Evolutionary conservation across 2,113 vertebrate species (phyloP).

Genomic region (Tenrec ecaudatus): DNA sequence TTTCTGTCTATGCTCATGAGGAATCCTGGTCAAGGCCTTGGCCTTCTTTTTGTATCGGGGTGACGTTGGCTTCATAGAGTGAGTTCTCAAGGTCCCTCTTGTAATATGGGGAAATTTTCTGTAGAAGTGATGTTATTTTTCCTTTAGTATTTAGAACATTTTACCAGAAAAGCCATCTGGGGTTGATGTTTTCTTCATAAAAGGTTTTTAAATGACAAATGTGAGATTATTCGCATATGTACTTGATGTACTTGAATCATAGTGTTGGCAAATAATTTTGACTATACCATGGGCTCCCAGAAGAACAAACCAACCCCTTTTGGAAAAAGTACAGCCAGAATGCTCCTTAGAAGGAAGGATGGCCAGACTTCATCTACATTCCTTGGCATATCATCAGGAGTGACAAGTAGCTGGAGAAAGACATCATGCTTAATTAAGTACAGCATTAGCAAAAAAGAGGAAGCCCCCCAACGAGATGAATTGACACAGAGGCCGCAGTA

Average conservation of each 20-base stretch:
- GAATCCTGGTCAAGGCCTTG: background rate
- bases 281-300: background rate
- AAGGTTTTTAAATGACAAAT: background rate
- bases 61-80: background rate
- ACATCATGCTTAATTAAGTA: background rate
- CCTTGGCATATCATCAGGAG: background rate
- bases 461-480: background rate
- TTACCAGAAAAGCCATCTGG: constrained; percentile 25
- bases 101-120: background rate
- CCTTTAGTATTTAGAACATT: constrained; percentile 1
- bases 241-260: background rate
- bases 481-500: background rate
- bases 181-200: constrained; percentile 27
- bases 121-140: background rate
- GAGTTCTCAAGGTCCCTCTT: background rate
- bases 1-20: background rate
- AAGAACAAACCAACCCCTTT: background rate
- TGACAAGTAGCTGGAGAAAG: background rate
- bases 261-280: background rate
- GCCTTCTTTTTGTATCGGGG: background rate
- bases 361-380: background rate
- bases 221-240: background rate
- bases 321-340: background rate
- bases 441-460: background rate
- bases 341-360: background rate